A percentile compares a stretch with the other conserved stretches of the same genome.
phyloP scores from a whole-genome alignment of 2,113 vertebrate species.

The Notothenia rossii region DNA sequence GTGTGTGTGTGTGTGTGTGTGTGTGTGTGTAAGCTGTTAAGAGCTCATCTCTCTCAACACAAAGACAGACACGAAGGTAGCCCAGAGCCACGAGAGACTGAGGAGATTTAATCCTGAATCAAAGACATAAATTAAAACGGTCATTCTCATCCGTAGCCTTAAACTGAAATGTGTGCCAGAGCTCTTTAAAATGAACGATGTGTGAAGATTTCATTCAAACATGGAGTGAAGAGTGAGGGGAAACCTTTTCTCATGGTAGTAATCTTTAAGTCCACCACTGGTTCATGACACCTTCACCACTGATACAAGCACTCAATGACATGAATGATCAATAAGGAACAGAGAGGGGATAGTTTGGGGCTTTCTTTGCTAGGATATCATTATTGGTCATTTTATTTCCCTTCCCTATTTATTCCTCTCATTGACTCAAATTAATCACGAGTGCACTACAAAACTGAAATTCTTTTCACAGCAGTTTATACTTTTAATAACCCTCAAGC shows the following conservation, averaged over 20 bases:
- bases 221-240: too few species aligned
- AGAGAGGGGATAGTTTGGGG: neutral
- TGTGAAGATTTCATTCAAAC: neutral
- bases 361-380: neutral
- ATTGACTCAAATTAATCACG: neutral
- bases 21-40: constrained; percentile 61
- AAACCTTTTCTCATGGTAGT: too few species aligned
- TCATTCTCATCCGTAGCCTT: constrained; percentile 13
- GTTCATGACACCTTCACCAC: too few species aligned
- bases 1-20: constrained; percentile 21
- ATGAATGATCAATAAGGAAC: neutral
- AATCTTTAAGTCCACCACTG: too few species aligned
- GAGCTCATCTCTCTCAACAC: constrained; percentile 61
- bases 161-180: constrained; percentile 4
- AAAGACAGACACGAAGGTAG: constrained; percentile 55
- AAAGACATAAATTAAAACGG: constrained; percentile 56
- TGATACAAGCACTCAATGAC: too few species aligned
- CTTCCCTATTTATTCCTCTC: neutral
- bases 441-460: too few species aligned
- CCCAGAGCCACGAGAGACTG: constrained; percentile 52
- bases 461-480: too few species aligned
- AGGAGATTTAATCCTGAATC: constrained; percentile 65
- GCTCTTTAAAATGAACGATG: too few species aligned
- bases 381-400: neutral
- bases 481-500: too few species aligned